phyloP scores from a whole-genome alignment of 2,113 vertebrate species.

The Lophius piscatorius region DNA sequence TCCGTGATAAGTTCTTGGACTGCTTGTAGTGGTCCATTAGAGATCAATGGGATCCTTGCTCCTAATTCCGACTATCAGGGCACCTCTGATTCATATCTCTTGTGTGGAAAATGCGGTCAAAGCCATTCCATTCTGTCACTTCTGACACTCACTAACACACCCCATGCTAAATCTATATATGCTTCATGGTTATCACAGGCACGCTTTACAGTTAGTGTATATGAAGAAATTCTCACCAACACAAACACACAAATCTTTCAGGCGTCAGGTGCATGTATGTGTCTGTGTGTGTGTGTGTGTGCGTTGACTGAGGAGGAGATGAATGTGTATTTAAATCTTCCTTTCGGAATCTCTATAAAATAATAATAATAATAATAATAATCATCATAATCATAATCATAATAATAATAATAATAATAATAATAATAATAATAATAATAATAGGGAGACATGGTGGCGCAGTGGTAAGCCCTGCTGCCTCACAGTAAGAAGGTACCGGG shows the following conservation, averaged over 20 bases:
- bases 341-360: too few relatives aligned
- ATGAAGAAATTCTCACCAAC: conserved; percentile 29
- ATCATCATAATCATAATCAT: too few relatives aligned
- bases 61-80: conserved; percentile 79
- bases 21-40: conserved; percentile 77
- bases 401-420: too few relatives aligned
- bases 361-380: too few relatives aligned
- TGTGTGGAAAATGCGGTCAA: conserved; percentile 68
- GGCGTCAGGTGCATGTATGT: conserved; percentile 20
- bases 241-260: conserved; percentile 31
- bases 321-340: conserved; percentile 49
- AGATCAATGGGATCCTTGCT: conserved; percentile 79
- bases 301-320: conserved; percentile 50
- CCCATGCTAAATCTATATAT: background rate
- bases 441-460: too few relatives aligned
- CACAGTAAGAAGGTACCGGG: too few relatives aligned
- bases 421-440: too few relatives aligned
- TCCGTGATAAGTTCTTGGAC: conserved; percentile 72
- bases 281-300: conserved; percentile 19
- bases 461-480: too few relatives aligned
- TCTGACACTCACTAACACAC: conserved; percentile 21
- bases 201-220: conserved; percentile 3
- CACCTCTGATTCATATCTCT: conserved; percentile 77
- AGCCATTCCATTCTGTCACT: conserved; percentile 54
- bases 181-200: conserved; percentile 9